Evolutionary conservation across 2,113 vertebrate genomes (phyloP).

Genomic region (Perca flavescens): DNA sequence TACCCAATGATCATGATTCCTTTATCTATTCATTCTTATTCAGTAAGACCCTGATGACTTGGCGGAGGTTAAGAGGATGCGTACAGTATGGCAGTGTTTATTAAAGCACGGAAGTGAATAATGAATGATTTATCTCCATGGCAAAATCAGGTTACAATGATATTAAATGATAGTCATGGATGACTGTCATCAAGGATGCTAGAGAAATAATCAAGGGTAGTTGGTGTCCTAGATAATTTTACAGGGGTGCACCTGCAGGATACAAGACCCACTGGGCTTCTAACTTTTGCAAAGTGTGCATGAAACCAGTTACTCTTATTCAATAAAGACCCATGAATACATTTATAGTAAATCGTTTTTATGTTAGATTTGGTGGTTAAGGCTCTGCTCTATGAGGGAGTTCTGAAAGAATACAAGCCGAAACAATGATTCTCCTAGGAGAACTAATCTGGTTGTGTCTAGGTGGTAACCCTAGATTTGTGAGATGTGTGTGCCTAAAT

Average conservation of each 20-base stretch:
- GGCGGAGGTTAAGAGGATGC: not conserved
- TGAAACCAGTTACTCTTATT: no score
- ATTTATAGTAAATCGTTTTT: no score
- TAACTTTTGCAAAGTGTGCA: not conserved
- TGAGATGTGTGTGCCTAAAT: no score
- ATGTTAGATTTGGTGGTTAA: no score
- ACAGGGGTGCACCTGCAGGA: not conserved
- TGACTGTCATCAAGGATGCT: not conserved
- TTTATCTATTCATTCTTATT: not conserved
- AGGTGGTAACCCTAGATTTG: no score
- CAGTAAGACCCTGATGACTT: conserved; percentile 4
- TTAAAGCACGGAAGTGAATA: not conserved
- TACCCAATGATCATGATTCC: not conserved
- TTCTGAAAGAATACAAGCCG: no score
- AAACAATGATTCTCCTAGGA: no score
- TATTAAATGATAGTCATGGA: conserved; percentile 1
- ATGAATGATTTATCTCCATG: conserved; percentile 15
- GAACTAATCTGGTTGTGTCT: no score
- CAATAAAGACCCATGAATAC: no score
- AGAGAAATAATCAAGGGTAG: not conserved
- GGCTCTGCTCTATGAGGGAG: no score
- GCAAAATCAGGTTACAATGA: not conserved
- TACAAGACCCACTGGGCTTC: not conserved
- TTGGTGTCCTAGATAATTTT: not conserved
- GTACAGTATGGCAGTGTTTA: not conserved